Evolutionary conservation across 2,113 vertebrate genomes (phyloP).

Genomic region (Columbina picui): DNA sequence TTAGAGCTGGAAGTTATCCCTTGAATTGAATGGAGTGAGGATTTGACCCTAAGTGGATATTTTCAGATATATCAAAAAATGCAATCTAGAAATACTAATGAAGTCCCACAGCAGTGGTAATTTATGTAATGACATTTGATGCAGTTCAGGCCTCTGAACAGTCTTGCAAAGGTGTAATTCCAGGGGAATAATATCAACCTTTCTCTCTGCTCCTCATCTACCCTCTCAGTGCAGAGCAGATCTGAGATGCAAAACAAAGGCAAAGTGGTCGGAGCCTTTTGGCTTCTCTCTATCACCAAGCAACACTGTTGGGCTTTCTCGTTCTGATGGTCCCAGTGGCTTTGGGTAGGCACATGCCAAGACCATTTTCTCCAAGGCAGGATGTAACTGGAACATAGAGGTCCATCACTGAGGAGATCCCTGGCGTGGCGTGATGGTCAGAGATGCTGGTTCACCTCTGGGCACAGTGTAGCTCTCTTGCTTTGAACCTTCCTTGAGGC

Average conservation of each 20-base stretch:
- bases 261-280: fast-evolving
- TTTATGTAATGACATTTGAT: slow-evolving; percentile 48
- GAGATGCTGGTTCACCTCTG: not conserved
- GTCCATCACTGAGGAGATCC: not conserved
- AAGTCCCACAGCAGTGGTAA: slow-evolving; percentile 20
- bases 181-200: slow-evolving; percentile 6
- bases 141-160: slow-evolving; percentile 41
- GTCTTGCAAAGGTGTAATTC: slow-evolving; percentile 23
- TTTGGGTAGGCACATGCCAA: fast-evolving
- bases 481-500: not conserved
- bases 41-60: not conserved
- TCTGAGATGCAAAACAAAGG: not conserved
- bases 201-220: not conserved
- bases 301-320: not conserved
- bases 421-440: not conserved
- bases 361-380: not conserved
- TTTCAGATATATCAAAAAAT: not conserved
- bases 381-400: not conserved
- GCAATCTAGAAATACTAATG: slow-evolving; percentile 13
- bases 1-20: not conserved
- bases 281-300: not conserved
- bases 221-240: not conserved
- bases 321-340: fast-evolving
- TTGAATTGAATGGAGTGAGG: not conserved
- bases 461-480: not conserved